Conservation (phyloP, 2,888 invertebrate genomes). For the Boloria euphrosyne region DNA sequence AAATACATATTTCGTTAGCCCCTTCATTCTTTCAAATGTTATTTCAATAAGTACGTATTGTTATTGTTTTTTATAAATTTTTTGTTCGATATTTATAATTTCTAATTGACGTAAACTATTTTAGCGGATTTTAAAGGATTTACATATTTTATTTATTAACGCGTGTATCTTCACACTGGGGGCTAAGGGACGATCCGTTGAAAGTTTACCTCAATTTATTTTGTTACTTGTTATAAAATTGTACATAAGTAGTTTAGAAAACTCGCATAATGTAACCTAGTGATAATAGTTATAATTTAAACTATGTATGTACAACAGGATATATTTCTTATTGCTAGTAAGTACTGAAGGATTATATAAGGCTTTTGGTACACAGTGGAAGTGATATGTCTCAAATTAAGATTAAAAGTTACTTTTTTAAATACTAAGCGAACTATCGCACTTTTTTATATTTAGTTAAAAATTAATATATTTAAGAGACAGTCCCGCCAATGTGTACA, state of each 20-base stretch:
- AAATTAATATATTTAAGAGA: neutral
- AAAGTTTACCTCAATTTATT: conserved; percentile 35
- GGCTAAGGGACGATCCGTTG: conserved; percentile 25
- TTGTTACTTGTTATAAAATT: conserved; percentile 41
- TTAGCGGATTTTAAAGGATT: conserved; percentile 21
- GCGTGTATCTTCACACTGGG: conserved; percentile 17
- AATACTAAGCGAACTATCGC: neutral
- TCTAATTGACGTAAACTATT: conserved; percentile 29
- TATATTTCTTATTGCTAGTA: neutral
- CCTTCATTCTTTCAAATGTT: conserved; percentile 4
- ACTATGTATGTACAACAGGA: conserved; percentile 22
- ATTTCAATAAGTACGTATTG: conserved; percentile 14
- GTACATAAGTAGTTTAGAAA: conserved; percentile 43
- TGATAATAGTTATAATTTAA: conserved; percentile 32
- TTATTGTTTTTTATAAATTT: conserved; percentile 15
- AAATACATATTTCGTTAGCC: conserved; percentile 28
- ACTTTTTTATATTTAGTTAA: neutral
- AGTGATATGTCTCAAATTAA: conserved; percentile 3
- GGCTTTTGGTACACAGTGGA: conserved; percentile 19
- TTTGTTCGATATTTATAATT: conserved; percentile 3
- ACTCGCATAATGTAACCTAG: conserved; percentile 37
- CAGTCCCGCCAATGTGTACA: conserved; percentile 12
- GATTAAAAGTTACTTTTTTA: neutral
- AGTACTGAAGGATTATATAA: conserved; percentile 4
- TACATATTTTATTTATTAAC: conserved; percentile 21